Evolutionary conservation across 2,113 vertebrate genomes (phyloP).

Genomic region (Crocuta crocuta): DNA sequence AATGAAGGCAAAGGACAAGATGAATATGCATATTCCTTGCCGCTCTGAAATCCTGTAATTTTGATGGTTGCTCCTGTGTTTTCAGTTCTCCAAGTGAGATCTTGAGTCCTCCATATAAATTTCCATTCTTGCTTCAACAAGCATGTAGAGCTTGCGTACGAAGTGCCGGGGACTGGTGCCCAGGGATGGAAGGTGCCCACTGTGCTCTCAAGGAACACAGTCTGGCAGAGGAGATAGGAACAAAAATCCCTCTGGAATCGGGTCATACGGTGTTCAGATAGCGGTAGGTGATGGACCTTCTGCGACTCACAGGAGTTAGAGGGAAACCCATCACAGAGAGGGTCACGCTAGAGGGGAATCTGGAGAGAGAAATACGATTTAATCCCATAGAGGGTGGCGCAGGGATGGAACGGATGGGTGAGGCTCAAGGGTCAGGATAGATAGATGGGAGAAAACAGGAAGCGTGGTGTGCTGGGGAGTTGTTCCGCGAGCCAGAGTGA

Average conservation of each 20-base stretch:
- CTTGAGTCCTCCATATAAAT: background rate
- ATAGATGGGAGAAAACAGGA: background rate
- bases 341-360: background rate
- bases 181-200: background rate
- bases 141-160: rapidly evolving
- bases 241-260: background rate
- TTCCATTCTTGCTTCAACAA: background rate
- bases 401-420: rapidly evolving
- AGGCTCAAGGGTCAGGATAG: background rate
- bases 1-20: background rate
- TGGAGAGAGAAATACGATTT: background rate
- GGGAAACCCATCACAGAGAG: background rate
- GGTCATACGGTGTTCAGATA: background rate
- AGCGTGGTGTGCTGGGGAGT: background rate
- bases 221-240: background rate
- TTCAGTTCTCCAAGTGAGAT: background rate
- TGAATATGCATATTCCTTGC: background rate
- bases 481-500: rapidly evolving
- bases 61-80: background rate
- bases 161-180: background rate
- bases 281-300: rapidly evolving
- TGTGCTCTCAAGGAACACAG: background rate
- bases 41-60: background rate
- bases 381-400: background rate
- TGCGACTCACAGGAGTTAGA: background rate